Percentiles rank a stretch among this genome's conserved stretches.
Evolutionary conservation across 1,140 invertebrate genomes (phyloP).

Genomic region (Cotesia chilonis): DNA sequence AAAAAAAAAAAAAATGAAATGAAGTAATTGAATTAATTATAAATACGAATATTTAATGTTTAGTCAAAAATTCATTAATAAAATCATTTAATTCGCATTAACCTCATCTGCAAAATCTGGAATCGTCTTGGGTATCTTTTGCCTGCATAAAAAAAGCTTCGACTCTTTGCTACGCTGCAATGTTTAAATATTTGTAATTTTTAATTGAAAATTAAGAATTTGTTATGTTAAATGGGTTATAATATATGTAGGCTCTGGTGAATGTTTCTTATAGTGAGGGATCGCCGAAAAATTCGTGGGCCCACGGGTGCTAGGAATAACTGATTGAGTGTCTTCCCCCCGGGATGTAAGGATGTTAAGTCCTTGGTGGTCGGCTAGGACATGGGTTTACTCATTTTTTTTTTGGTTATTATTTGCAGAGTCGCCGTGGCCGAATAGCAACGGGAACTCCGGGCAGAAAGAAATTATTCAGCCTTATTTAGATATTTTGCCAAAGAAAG

Average conservation of each 20-base stretch:
- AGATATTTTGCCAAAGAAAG: slow-evolving; percentile 67
- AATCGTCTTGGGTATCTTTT: slow-evolving; percentile 3
- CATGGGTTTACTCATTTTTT: not conserved
- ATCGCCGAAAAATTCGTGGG: slow-evolving; percentile 19
- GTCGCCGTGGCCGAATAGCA: slow-evolving; percentile 59
- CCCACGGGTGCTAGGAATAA: slow-evolving; percentile 21
- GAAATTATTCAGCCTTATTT: slow-evolving; percentile 62
- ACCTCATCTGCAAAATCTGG: slow-evolving; percentile 23
- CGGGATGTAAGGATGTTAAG: slow-evolving; percentile 30
- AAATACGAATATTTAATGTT: slow-evolving; percentile 6
- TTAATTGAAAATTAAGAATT: slow-evolving; percentile 1
- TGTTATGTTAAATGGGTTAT: not conserved
- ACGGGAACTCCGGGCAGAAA: slow-evolving; percentile 52
- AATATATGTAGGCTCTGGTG: slow-evolving; percentile 15
- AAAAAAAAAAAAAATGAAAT: not conserved
- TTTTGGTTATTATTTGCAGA: slow-evolving; percentile 25
- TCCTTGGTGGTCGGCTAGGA: not conserved
- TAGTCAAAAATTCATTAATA: slow-evolving; percentile 9
- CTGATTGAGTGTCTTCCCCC: slow-evolving; percentile 22
- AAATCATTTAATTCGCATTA: slow-evolving; percentile 12
- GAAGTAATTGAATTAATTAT: too few species aligned
- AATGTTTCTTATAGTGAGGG: slow-evolving; percentile 30
- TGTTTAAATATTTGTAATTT: not conserved
- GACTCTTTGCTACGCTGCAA: slow-evolving; percentile 17
- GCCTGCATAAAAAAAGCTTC: slow-evolving; percentile 17